Base-by-base conservation (phyloP, 2,797 vertebrate species). In the Megalops cyprinoides region DNA sequence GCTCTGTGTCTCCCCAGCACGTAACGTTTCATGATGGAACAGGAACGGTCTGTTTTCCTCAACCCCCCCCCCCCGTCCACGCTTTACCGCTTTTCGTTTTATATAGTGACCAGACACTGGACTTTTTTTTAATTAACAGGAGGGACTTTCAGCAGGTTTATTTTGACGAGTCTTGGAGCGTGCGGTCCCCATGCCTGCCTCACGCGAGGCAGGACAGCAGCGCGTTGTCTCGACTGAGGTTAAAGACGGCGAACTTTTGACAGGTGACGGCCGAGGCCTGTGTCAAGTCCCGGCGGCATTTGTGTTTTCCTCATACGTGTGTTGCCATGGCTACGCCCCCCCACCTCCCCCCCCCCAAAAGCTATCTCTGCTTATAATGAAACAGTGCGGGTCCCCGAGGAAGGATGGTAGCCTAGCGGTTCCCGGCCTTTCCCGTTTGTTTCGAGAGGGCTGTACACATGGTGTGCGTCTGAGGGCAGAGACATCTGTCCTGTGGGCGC, bases 381-480 rank as follows among this genome's bases (percentile, higher is more conserved):
- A 28, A 71, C 25, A 71, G 79, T 23, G 9, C 76, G 4, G 12
- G 20, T 31, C 81, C 58, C 85, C 88, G 84, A 84, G 60, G 79
- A 76, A 23, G 48, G 77, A 14, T 69, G 60, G 77, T 88, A 8
- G 71, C 74, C 80, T 83, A 85, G n/a, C 73, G 82, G 82, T 53
- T 48, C 48, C 75, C 74, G 82, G 20, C 18, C 6, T 10, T 39
- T 7, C 42, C 84, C 28, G 71, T 37, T 49, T 42, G 60, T 83
- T 86, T 58, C 85, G 80, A 81, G 79, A 86, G 81, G 3, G 0
- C 0, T 82, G 86, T 73, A 75, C 82, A 83, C 84, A 60, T 86
- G 85, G 81, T 75, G 48, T 60, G 74, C 85, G 88, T 82, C 79
- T 85, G 79, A 87, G 87, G 8, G 37, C n/a, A n/a, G n/a, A n/a